Evolutionary conservation across 2,888 invertebrate genomes (phyloP), one percentile per base, ranked within the genome.

Genomic region (Alviniconcha strummeri): DNA sequence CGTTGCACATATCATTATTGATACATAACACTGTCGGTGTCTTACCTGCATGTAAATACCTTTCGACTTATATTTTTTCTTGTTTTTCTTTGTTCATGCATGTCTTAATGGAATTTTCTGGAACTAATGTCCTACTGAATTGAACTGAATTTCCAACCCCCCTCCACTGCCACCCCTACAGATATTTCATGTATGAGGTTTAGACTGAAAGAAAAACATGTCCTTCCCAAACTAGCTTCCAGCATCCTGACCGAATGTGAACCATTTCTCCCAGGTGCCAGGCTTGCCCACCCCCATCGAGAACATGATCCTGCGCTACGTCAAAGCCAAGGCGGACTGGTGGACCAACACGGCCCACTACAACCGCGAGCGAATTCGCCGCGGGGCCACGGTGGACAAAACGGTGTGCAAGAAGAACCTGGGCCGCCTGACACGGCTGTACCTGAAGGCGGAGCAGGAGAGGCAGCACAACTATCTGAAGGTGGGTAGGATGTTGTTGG

Each of bases 341-440:
- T 99, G 99, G 99, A 99, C 99, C 0, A 99, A 99, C 94, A 99
- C 99, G 0, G 99, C 99, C 0, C 99, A 99, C 94, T 99, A 99
- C 94, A 99, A 99, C 94, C 96, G 99, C 74, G 99, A 99, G 94
- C 95, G 99, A 91, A 99, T 99, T 88, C 96, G 99, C 5, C 96
- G 99, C 89, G 99, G 99, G n/a, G 99, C 99, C 80, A 99, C 99
- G 0, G 92, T 99, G 19, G 99, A 99, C 94, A 99, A 99, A 94
- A 99, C 99, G 0, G 99, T 99, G 0, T 99, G 99, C 94, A 99
- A 99, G 95, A 99, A 99, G 95, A 99, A 99, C 95, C 95, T 99
- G 88, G 99, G 99, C 1, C 95, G 99, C n/a, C 95, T 99, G 80
- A 99, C 99, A 0, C 95, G 99, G 85, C 95, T 99, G 56, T 99